phyloP scores from a whole-genome alignment of 2,797 vertebrate species.

The Platyrinchus mystaceus region DNA sequence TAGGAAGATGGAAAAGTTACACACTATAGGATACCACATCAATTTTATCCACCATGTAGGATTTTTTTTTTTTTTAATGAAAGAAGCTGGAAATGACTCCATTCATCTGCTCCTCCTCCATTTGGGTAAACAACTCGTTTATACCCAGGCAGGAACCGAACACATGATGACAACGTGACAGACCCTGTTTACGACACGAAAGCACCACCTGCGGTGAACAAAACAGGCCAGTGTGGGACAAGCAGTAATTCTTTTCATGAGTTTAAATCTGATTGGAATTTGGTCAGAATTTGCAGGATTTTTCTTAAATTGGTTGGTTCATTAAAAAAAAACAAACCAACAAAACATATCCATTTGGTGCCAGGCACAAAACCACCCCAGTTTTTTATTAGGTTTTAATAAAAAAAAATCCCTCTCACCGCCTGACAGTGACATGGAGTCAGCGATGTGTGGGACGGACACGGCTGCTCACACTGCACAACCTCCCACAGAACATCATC shows the following conservation, averaged over 20 bases:
- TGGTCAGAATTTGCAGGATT: constrained; percentile 3
- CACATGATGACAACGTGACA: constrained; percentile 12
- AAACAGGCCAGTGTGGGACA: constrained; percentile 15
- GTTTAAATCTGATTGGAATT: constrained; percentile 38
- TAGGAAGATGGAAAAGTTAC: background rate
- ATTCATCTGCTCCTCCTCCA: background rate
- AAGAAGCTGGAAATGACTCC: background rate
- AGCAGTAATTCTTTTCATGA: constrained; percentile 20
- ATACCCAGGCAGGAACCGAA: background rate
- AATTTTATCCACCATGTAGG: background rate
- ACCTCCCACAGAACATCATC: fast-evolving
- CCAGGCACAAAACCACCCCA: background rate
- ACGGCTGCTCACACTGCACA: fast-evolving
- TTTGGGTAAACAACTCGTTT: background rate
- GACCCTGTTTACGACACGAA: background rate
- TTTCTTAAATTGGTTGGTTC: constrained; percentile 16
- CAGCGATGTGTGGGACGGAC: background rate
- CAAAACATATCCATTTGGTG: background rate
- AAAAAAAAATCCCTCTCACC: background rate
- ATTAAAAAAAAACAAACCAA: background rate
- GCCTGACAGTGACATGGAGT: background rate
- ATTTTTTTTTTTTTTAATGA: background rate
- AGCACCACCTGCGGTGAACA: constrained; percentile 11
- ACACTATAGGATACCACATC: background rate
- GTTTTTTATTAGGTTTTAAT: background rate